These are phyloP conservation scores for Caerostris extrusa DNA, from an alignment of 1,140 invertebrate species.

Conservation along the genomic window DNA sequence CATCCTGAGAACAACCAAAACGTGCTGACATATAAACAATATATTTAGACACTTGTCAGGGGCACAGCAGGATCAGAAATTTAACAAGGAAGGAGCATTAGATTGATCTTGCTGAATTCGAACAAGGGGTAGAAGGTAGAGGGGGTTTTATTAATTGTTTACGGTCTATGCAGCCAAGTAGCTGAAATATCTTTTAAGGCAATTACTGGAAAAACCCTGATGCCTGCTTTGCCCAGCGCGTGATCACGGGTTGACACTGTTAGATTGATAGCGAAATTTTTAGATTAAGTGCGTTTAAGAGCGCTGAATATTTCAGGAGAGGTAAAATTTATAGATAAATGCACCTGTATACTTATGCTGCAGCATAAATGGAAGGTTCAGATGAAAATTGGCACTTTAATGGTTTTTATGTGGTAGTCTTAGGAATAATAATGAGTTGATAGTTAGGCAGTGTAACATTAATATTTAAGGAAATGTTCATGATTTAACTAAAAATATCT, in stretches of 20 bases:
- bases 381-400: neutral
- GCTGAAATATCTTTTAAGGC: neutral
- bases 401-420: neutral
- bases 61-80: constrained; percentile 18
- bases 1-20: neutral
- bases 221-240: neutral
- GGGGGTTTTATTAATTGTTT: neutral
- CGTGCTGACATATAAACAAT: constrained; percentile 46
- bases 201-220: neutral
- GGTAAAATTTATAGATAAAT: constrained; percentile 5
- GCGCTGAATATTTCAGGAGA: neutral
- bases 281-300: constrained; percentile 12
- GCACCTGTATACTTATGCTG: neutral
- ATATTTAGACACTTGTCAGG: constrained; percentile 36
- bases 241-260: neutral
- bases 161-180: neutral
- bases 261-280: constrained; percentile 1
- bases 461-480: neutral
- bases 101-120: neutral
- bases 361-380: neutral
- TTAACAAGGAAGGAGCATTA: neutral
- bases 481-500: neutral
- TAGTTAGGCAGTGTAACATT: neutral
- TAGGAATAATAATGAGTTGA: neutral
- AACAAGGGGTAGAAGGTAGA: neutral